Evolutionary conservation across 2,797 vertebrate species (phyloP).

Genomic region (Choloepus didactylus): DNA sequence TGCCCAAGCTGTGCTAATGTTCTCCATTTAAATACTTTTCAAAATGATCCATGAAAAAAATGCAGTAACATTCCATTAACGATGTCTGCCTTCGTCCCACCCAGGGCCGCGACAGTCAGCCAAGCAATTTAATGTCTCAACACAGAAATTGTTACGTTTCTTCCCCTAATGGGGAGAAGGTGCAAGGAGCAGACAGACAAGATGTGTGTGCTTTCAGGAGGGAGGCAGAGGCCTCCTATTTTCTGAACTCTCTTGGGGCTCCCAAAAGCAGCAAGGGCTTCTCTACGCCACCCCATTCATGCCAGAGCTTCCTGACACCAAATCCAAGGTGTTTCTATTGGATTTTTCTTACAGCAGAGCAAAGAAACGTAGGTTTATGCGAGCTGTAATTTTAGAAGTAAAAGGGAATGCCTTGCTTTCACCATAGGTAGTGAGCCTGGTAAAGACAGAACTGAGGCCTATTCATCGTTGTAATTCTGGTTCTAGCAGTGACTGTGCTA

Average conservation of each 20-base stretch:
- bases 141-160: constrained; percentile 46
- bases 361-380: not conserved
- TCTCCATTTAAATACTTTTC: constrained; percentile 61
- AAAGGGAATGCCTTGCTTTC: not conserved
- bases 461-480: not conserved
- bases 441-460: not conserved
- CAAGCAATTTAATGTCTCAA: not conserved
- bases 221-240: not conserved
- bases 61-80: not conserved
- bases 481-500: not conserved
- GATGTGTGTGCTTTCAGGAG: not conserved
- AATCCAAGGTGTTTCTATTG: not conserved
- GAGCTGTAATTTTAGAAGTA: constrained; percentile 28
- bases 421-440: not conserved
- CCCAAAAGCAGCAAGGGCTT: not conserved
- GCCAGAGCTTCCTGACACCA: not conserved
- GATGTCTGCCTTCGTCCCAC: not conserved
- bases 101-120: constrained; percentile 7
- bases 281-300: not conserved
- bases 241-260: not conserved
- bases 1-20: constrained; percentile 64
- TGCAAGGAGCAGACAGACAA: not conserved
- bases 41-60: not conserved
- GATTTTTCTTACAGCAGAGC: not conserved
- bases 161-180: constrained; percentile 33